phyloP scores from a whole-genome alignment of 2,888 invertebrate species.

The Lasioglossum vierecki region DNA sequence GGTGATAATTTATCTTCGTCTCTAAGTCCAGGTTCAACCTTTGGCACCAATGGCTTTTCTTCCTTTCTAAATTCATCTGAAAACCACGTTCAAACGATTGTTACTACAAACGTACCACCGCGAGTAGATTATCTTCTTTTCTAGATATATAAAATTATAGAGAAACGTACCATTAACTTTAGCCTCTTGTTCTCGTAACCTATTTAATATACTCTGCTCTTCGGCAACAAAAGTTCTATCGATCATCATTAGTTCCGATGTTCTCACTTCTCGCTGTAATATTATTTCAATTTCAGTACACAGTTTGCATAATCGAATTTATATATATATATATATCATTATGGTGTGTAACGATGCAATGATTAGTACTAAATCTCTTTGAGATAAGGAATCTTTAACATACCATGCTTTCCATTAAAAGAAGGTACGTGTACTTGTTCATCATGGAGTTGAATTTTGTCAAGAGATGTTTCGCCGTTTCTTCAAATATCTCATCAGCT shows the following conservation, averaged over 20 bases:
- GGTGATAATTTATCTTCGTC: slow-evolving; percentile 73
- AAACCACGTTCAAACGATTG: slow-evolving; percentile 30
- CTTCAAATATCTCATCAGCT: slow-evolving; percentile 89
- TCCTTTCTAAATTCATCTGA: slow-evolving; percentile 81
- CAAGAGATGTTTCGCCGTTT: slow-evolving; percentile 88
- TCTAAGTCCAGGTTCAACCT: slow-evolving; percentile 79
- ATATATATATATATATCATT: not conserved
- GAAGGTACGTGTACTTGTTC: slow-evolving; percentile 89
- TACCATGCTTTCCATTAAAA: slow-evolving; percentile 92
- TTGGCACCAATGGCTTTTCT: slow-evolving; percentile 81
- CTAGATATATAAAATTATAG: not conserved
- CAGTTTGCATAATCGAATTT: slow-evolving; percentile 18
- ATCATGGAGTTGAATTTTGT: slow-evolving; percentile 89
- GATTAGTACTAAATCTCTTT: not conserved
- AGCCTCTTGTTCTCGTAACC: slow-evolving; percentile 86
- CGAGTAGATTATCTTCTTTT: not conserved
- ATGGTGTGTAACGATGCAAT: not conserved
- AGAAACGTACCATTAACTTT: slow-evolving; percentile 78
- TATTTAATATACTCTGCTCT: slow-evolving; percentile 88
- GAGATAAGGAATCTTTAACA: slow-evolving; percentile 70
- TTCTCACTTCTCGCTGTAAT: slow-evolving; percentile 88
- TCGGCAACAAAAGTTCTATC: slow-evolving; percentile 90
- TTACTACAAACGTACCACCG: not conserved
- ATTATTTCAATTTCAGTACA: slow-evolving; percentile 55
- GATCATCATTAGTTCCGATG: slow-evolving; percentile 91